A percentile compares a stretch with the other conserved stretches of the same genome.
Conservation (phyloP, 2,113 vertebrate genomes). For the Ondatra zibethicus region DNA sequence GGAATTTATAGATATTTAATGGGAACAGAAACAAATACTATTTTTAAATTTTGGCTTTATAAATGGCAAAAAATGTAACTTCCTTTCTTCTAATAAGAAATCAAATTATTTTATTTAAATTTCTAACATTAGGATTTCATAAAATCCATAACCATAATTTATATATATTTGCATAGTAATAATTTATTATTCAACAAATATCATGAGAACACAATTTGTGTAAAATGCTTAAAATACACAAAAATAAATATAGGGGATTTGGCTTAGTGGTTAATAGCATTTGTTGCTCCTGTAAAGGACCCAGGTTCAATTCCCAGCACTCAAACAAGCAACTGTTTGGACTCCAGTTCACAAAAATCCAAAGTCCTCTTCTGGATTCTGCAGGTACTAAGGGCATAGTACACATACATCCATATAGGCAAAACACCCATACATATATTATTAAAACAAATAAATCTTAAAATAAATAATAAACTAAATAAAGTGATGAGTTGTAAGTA, state of each 20-base stretch:
- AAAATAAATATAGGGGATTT: not conserved
- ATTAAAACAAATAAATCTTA: not conserved
- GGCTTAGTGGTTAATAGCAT: not conserved
- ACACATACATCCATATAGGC: not conserved
- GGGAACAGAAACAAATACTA: not conserved
- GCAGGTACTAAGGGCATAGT: not conserved
- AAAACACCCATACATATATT: not conserved
- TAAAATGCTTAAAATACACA: not conserved
- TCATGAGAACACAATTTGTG: not conserved
- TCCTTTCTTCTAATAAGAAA: conserved; percentile 24
- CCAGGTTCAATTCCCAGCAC: not conserved
- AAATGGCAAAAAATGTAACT: not conserved
- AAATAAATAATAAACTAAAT: not conserved
- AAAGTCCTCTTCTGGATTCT: not conserved
- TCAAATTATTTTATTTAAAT: conserved; percentile 26
- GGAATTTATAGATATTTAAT: not conserved
- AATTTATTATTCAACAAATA: conserved; percentile 42
- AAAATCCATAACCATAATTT: conserved; percentile 6
- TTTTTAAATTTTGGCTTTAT: not conserved
- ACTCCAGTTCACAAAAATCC: not conserved
- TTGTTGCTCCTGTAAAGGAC: not conserved
- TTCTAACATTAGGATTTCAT: not conserved
- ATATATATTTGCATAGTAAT: not conserved
- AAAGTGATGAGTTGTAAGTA: not conserved
- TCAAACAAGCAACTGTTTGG: not conserved